Conservation (phyloP, 2,113 vertebrate species). For the Pogonocichla stellata region DNA sequence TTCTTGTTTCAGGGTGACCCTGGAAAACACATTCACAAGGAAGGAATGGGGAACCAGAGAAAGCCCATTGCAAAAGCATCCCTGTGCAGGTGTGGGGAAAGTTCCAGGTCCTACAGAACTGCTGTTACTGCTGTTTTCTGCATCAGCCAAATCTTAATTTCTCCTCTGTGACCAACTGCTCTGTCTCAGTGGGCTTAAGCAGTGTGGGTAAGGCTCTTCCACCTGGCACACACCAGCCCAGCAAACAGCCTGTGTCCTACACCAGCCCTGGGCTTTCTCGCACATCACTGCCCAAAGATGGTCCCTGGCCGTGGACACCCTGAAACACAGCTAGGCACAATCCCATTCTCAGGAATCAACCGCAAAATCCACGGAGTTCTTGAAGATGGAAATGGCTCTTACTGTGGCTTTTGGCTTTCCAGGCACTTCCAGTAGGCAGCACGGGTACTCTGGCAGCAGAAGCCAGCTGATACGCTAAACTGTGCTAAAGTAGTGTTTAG, state of each 20-base stretch:
- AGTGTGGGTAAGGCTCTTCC: fast-evolving
- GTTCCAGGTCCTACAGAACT: neutral
- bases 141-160: neutral
- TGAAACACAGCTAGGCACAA: neutral
- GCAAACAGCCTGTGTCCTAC: neutral
- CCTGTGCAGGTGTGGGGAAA: neutral
- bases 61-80: neutral
- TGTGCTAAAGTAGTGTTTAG: conserved; percentile 59
- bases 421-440: conserved; percentile 41
- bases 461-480: conserved; percentile 51
- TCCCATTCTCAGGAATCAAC: neutral
- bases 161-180: neutral
- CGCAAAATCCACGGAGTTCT: neutral
- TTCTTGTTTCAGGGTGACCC: neutral
- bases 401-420: neutral
- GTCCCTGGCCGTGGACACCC: fast-evolving
- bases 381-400: neutral
- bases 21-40: neutral
- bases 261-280: neutral
- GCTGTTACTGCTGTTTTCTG: neutral
- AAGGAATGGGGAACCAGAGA: neutral
- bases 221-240: neutral
- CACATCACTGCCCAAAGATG: neutral
- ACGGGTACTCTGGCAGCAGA: conserved; percentile 35
- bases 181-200: fast-evolving